Evolutionary conservation across 2,888 invertebrate genomes (phyloP).

Genomic region (Ctenicera cuprea): DNA sequence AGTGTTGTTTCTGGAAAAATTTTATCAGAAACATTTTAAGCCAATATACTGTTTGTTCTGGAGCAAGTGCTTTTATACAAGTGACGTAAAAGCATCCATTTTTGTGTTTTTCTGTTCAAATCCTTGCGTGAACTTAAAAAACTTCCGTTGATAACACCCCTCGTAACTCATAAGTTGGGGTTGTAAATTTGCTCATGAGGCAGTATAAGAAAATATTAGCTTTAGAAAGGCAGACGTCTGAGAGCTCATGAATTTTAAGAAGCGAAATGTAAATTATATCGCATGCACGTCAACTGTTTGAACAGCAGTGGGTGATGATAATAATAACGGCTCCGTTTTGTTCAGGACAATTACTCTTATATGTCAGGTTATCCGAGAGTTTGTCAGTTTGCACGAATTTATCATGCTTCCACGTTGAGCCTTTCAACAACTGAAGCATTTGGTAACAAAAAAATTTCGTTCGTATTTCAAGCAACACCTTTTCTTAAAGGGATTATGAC

Average conservation of each 20-base stretch:
- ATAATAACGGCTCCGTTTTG: conserved; percentile 14
- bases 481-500: too few relatives aligned
- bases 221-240: conserved; percentile 33
- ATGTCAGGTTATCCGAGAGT: background rate
- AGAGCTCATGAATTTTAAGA: conserved; percentile 28
- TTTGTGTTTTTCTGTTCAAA: conserved; percentile 9
- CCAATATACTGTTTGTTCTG: conserved; percentile 21
- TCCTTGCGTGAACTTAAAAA: conserved; percentile 17
- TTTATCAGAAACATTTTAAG: conserved; percentile 17
- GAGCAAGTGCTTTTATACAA: conserved; percentile 18
- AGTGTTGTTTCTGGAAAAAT: conserved; percentile 10
- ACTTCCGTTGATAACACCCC: background rate
- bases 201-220: conserved; percentile 34
- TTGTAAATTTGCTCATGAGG: conserved; percentile 29
- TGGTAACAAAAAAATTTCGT: too few relatives aligned
- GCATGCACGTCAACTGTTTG: conserved; percentile 19
- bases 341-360: conserved; percentile 11
- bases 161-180: conserved; percentile 27
- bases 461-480: too few relatives aligned
- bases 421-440: too few relatives aligned
- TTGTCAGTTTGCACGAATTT: conserved; percentile 1
- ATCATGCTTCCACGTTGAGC: too few relatives aligned
- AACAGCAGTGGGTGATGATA: conserved; percentile 18
- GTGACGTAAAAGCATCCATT: conserved; percentile 17
- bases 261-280: conserved; percentile 26